Conservation (phyloP, 2,113 vertebrate species). For the Cebus imitator region DNA sequence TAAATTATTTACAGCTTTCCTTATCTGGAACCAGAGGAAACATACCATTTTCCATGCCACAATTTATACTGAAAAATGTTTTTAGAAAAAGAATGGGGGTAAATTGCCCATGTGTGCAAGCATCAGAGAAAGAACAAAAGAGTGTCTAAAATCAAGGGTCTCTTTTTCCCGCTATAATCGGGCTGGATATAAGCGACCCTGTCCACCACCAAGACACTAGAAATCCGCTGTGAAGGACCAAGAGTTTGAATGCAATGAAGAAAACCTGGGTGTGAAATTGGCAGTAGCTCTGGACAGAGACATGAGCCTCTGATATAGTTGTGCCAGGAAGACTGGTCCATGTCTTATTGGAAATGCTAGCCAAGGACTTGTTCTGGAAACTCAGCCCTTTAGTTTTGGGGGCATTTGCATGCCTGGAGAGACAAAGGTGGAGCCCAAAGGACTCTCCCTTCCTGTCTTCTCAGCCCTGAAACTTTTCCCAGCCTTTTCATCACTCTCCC, state of each 20-base stretch:
- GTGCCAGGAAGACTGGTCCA: rapidly evolving
- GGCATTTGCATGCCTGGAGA: background rate
- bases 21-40: slow-evolving; percentile 47
- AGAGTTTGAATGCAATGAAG: background rate
- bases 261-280: background rate
- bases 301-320: rapidly evolving
- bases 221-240: background rate
- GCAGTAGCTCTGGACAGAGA: rapidly evolving
- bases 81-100: background rate
- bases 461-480: background rate
- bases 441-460: background rate
- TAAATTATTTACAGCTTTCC: slow-evolving; percentile 66
- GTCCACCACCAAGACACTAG: rapidly evolving
- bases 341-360: background rate
- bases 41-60: background rate
- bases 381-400: rapidly evolving
- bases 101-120: background rate
- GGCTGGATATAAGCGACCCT: background rate
- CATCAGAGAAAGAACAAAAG: slow-evolving; percentile 1
- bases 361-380: background rate
- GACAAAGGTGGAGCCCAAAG: background rate
- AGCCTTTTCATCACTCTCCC: rapidly evolving
- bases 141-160: background rate
- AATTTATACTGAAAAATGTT: slow-evolving; percentile 30
- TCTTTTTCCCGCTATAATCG: too few species aligned